Percentiles rank a stretch among this genome's conserved stretches.
These are phyloP conservation scores for Rotaria sp. DNA, from an alignment of 2,888 invertebrate genomes.

Conservation along the genomic window DNA sequence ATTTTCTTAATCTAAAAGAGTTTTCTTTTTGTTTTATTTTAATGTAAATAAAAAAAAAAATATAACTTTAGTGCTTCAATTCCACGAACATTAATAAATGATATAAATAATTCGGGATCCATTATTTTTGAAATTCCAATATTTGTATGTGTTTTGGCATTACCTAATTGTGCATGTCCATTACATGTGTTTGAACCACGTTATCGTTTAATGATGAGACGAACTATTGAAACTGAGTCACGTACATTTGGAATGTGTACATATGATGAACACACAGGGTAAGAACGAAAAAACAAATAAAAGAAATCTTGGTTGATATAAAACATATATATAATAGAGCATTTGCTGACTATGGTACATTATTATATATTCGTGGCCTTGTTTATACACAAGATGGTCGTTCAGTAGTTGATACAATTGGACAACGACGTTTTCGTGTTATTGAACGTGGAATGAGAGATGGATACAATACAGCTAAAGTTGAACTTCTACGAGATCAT, in stretches of 20 bases:
- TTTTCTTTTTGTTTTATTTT: too few species aligned
- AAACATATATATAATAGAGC: not conserved
- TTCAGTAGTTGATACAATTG: constrained; percentile 77
- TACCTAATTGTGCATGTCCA: constrained; percentile 77
- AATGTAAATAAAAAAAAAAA: too few species aligned
- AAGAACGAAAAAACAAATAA: constrained; percentile 48
- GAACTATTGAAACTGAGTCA: constrained; percentile 67
- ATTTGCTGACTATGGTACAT: constrained; percentile 69
- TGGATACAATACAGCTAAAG: constrained; percentile 76
- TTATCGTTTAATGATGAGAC: constrained; percentile 74
- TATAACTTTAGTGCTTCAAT: not conserved
- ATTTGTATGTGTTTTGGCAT: constrained; percentile 80
- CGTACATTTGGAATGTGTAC: constrained; percentile 75
- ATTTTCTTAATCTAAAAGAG: not conserved
- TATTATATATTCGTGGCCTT: constrained; percentile 76
- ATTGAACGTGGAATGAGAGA: constrained; percentile 67
- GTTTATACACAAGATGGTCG: constrained; percentile 75
- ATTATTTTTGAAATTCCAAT: constrained; percentile 64
- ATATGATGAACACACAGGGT: constrained; percentile 55
- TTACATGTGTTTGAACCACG: constrained; percentile 81
- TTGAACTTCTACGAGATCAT: constrained; percentile 68
- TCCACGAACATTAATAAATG: not conserved
- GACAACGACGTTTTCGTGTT: constrained; percentile 72
- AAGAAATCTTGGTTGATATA: too few species aligned
- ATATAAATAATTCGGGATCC: not conserved